Base-by-base conservation (phyloP, 2,797 vertebrate genomes). In the Podarcis siculus region DNA sequence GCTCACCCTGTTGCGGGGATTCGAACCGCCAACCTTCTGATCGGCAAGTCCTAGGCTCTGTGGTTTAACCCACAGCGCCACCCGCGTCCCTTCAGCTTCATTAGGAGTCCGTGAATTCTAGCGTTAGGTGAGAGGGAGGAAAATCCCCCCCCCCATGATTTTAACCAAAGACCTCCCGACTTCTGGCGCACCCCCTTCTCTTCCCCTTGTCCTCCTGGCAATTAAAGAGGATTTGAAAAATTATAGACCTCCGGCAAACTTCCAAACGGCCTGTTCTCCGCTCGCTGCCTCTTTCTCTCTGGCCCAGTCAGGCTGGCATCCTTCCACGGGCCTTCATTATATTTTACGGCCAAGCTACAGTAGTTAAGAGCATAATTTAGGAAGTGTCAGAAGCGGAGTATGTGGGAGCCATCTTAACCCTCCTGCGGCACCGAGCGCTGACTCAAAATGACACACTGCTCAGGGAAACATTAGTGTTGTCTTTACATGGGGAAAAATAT, bases 351-450 rank as follows among this genome's bases (percentile, higher is more conserved):
- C 89, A 90, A 90, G 93, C 95, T 94, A 93, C 93, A 94, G 92
- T 95, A 95, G 94, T 95, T 95, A 95, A 95, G 94, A 92, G 91
- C 90, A 93, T 95, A 95, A 96, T 95, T 95, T 96, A 96, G 93
- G 90, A 95, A 96, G 94, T 96, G 95, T 93, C 73, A 2, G 90
- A 86, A 0, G 27, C 3, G 1, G 75, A 90, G 91, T 91, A 92
- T 85, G 93, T 86, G 93, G 91, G 78, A 94, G 91, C 87, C 3
- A 1, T 92, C 92, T 94, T 90, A 94, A 90, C 95, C 94, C 94
- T 94, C 93, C 88, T 83, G 92, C 92, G 94, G 83, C 37, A 2
- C 94, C 5, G 8, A 90, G 82, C 0, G 0, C 90, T 30, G 89
- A 82, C 87, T 96, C 93, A 86, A 93, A 82, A 58, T 91, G 94